Conservation (phyloP, 2,888 invertebrate species). For the Drosophila bunnanda region DNA sequence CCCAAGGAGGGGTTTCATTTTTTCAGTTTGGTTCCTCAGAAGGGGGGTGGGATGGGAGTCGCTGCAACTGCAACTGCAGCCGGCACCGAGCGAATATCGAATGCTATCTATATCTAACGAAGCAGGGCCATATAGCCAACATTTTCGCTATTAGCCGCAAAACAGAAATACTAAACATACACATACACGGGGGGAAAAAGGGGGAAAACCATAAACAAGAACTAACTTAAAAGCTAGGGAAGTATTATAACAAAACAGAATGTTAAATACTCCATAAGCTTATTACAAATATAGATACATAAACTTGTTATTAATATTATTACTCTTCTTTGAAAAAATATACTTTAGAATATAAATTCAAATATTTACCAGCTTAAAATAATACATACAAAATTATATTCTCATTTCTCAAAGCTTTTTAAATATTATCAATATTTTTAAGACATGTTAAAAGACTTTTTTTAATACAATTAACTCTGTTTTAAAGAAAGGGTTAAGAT, state of each 20-base stretch:
- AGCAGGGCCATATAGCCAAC: conserved; percentile 78
- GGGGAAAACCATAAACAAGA: not conserved
- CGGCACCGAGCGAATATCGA: conserved; percentile 73
- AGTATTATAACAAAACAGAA: not conserved
- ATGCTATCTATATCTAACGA: conserved; percentile 78
- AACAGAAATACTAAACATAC: conserved; percentile 72
- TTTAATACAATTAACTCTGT: no score
- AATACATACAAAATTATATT: not conserved
- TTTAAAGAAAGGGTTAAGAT: no score
- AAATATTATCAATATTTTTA: no score
- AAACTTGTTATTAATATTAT: no score
- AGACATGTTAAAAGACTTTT: no score
- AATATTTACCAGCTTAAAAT: not conserved
- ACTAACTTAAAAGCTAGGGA: not conserved
- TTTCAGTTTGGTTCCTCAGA: not conserved
- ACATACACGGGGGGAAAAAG: conserved; percentile 40
- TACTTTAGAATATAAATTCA: not conserved
- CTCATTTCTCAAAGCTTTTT: no score
- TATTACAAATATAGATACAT: no score
- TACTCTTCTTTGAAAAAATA: not conserved
- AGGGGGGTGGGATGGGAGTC: not conserved
- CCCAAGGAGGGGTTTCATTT: conserved; percentile 14
- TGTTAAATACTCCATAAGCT: no score
- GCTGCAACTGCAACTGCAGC: conserved; percentile 61
- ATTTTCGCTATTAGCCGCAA: conserved; percentile 81